These are phyloP conservation scores for Buphagus erythrorhynchus DNA, from an alignment of 2,797 vertebrate genomes.

Conservation along the genomic window DNA sequence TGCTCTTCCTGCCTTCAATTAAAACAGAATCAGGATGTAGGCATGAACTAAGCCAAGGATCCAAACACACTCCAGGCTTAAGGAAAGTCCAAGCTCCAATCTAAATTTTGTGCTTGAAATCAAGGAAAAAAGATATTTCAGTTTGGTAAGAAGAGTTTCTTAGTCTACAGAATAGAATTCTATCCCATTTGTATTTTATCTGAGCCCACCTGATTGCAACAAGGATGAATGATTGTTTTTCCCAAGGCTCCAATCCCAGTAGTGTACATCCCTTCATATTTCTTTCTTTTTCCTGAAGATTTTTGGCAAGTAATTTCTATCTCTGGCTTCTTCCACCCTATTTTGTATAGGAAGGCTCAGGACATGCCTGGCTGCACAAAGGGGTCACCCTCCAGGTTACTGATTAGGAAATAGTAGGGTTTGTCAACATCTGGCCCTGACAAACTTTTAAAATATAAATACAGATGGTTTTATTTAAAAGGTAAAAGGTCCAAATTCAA, in stretches of 20 bases:
- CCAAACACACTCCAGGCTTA: background rate
- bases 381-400: constrained; percentile 22
- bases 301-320: background rate
- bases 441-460: constrained; percentile 48
- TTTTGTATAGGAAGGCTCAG: background rate
- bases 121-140: background rate
- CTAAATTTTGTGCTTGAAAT: background rate
- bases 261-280: background rate
- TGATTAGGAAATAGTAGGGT: constrained; percentile 49
- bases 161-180: background rate
- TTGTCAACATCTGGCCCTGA: constrained; percentile 62
- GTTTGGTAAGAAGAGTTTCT: background rate
- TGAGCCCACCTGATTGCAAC: background rate
- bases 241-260: background rate
- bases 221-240: background rate
- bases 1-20: background rate
- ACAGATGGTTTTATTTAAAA: constrained; percentile 70
- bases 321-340: background rate
- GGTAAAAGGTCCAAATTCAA: constrained; percentile 32
- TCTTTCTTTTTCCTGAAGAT: background rate
- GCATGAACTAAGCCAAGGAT: background rate
- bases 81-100: background rate
- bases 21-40: background rate
- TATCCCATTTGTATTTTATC: background rate
- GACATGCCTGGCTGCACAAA: background rate